Evolutionary conservation across 1,140 invertebrate genomes (phyloP).

Genomic region (Panagrolaimus sp.): DNA sequence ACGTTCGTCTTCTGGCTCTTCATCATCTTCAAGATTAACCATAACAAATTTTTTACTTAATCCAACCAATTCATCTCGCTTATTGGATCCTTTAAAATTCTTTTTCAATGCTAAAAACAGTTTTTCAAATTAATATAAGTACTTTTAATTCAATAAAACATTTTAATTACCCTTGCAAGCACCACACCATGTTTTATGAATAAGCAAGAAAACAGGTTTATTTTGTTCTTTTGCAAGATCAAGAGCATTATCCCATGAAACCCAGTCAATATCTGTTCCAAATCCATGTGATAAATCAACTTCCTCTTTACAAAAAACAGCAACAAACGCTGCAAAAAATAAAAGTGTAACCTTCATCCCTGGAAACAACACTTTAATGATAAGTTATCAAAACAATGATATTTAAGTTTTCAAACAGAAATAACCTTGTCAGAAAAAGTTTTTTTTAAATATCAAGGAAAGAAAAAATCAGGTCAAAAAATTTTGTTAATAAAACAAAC

Average conservation of each 20-base stretch:
- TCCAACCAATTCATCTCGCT: constrained; percentile 45
- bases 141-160: no score
- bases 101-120: constrained; percentile 51
- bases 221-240: constrained; percentile 49
- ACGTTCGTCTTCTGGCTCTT: constrained; percentile 54
- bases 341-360: neutral
- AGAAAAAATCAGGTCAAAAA: no score
- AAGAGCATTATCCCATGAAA: constrained; percentile 47
- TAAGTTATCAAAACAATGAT: no score
- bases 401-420: no score
- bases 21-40: constrained; percentile 56
- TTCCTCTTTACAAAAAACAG: constrained; percentile 11
- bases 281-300: constrained; percentile 37
- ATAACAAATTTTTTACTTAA: constrained; percentile 55
- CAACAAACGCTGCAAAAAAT: neutral
- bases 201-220: constrained; percentile 56
- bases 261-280: constrained; percentile 56
- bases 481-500: no score
- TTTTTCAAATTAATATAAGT: constrained; percentile 1
- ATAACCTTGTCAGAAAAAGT: no score
- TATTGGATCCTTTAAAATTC: constrained; percentile 38
- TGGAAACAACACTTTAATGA: no score
- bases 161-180: constrained; percentile 54
- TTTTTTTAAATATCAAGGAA: no score
- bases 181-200: constrained; percentile 57